Conservation (phyloP, 2,888 invertebrate species). For the Acleris literana region DNA sequence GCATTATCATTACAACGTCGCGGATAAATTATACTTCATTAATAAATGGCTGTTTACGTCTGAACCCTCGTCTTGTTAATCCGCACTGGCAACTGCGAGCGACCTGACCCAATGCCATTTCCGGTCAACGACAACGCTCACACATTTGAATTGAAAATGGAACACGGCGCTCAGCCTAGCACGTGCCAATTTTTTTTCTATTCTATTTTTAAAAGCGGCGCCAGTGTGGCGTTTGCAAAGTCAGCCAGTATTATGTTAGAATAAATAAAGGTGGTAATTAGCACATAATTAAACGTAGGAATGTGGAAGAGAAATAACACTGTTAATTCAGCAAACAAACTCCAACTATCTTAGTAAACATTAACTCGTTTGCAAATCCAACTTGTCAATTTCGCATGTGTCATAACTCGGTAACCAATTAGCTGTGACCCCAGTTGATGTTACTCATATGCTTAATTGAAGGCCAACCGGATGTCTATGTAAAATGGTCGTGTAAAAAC, state of each 20-base stretch:
- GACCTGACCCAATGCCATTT: conserved; percentile 39
- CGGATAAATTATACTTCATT: conserved; percentile 15
- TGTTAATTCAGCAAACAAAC: background rate
- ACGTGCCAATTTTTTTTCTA: conserved; percentile 21
- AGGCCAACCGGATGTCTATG: conserved; percentile 15
- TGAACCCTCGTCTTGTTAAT: conserved; percentile 3
- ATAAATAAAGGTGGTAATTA: background rate
- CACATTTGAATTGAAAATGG: conserved; percentile 25
- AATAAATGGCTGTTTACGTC: conserved; percentile 28
- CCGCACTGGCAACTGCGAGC: conserved; percentile 3
- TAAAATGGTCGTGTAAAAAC: conserved; percentile 31
- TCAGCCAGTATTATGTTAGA: background rate
- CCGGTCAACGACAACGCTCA: conserved; percentile 34
- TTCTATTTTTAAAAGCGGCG: conserved; percentile 27
- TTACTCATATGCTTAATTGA: conserved; percentile 2
- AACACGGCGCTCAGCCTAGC: conserved; percentile 1
- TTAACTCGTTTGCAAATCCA: conserved; percentile 7
- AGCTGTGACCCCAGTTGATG: conserved; percentile 1
- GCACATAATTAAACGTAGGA: background rate
- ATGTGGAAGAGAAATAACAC: background rate
- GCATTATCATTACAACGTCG: conserved; percentile 10
- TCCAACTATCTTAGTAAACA: background rate
- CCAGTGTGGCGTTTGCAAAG: conserved; percentile 4
- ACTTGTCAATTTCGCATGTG: conserved; percentile 12
- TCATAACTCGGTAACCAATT: conserved; percentile 15